Evolutionary conservation across 23 tunicate species (phyloP).

Genomic region (Oikopleura dioica): DNA sequence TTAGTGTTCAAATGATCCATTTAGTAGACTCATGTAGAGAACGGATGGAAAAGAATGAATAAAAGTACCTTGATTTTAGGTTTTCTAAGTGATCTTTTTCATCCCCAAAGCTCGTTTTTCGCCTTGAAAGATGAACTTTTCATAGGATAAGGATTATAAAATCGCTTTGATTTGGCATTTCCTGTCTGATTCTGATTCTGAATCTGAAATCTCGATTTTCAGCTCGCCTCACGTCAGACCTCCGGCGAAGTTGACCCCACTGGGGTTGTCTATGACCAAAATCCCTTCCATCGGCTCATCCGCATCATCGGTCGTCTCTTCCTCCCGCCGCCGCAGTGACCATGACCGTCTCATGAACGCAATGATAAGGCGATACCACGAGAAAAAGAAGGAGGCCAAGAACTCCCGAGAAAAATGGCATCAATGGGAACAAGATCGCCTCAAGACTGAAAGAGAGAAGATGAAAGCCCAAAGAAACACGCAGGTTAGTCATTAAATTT

Average conservation of each 20-base stretch:
- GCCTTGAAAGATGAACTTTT: too few species aligned
- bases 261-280: not conserved
- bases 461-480: not conserved
- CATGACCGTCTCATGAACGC: not conserved
- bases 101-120: too few species aligned
- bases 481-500: not conserved
- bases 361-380: not conserved
- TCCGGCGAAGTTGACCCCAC: not conserved
- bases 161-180: not conserved
- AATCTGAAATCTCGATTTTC: not conserved
- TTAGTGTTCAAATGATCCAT: too few species aligned
- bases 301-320: not conserved
- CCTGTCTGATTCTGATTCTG: not conserved
- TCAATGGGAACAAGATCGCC: not conserved
- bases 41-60: too few species aligned
- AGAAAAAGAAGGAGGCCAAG: not conserved
- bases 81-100: too few species aligned
- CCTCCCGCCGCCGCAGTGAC: not conserved
- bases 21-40: too few species aligned
- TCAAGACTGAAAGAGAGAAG: not conserved
- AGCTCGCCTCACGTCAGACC: not conserved
- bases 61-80: too few species aligned
- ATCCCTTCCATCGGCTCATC: not conserved
- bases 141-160: too few species aligned
- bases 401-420: not conserved